These are phyloP conservation scores for Schizotus pectinicornis DNA, from an alignment of 2,888 invertebrate species.

Conservation along the genomic window DNA sequence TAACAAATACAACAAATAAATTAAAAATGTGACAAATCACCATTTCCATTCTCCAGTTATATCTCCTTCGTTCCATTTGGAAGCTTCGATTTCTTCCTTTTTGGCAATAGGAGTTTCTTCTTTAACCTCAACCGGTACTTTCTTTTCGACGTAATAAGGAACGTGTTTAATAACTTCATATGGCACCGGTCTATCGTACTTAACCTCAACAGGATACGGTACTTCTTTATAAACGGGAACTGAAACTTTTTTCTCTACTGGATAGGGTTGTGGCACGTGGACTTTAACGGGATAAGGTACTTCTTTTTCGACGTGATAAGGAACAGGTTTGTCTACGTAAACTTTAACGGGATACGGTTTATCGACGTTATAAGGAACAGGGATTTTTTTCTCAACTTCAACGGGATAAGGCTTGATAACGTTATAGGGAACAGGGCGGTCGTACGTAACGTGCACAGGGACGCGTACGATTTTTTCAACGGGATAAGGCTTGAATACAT, in stretches of 20 bases:
- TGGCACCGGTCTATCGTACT: constrained; percentile 73
- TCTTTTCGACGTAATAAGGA: constrained; percentile 65
- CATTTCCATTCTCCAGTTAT: constrained; percentile 26
- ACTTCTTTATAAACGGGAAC: constrained; percentile 72
- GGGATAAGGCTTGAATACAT: constrained; percentile 72
- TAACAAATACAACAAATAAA: not conserved
- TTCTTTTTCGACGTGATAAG: constrained; percentile 74
- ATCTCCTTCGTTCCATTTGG: constrained; percentile 29
- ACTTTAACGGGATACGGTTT: constrained; percentile 69
- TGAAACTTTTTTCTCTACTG: constrained; percentile 68
- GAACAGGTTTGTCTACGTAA: constrained; percentile 68
- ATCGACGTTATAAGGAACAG: constrained; percentile 62
- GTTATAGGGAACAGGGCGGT: constrained; percentile 69
- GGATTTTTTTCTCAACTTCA: constrained; percentile 72
- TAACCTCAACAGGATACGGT: constrained; percentile 73
- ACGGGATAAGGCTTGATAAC: constrained; percentile 70
- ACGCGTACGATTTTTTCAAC: constrained; percentile 74
- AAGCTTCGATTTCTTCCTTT: constrained; percentile 36
- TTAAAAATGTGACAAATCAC: constrained; percentile 1
- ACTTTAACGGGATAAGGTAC: constrained; percentile 76
- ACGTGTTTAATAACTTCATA: constrained; percentile 69
- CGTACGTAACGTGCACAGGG: constrained; percentile 69
- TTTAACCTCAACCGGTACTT: constrained; percentile 65
- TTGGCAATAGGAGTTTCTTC: constrained; percentile 71
- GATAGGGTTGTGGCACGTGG: constrained; percentile 66